Evolutionary conservation across 2,888 invertebrate species (phyloP).

Genomic region (Andrena bucephala): DNA sequence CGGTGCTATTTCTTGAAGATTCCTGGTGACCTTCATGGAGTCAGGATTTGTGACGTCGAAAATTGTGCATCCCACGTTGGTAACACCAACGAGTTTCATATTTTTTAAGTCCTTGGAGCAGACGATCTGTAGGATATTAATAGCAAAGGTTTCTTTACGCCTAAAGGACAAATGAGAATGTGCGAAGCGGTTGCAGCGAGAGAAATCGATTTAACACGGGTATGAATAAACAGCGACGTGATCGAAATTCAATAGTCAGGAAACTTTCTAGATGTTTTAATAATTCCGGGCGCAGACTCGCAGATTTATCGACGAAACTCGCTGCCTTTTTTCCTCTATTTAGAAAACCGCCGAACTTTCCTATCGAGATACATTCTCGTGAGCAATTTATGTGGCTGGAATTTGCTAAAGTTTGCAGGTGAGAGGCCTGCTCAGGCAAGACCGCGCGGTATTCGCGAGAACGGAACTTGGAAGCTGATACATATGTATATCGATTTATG

Average conservation of each 20-base stretch:
- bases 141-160: background rate
- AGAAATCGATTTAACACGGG: conserved; percentile 7
- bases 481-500: conserved; percentile 48
- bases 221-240: conserved; percentile 5
- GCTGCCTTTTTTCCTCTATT: conserved; percentile 39
- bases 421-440: conserved; percentile 30
- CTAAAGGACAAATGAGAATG: background rate
- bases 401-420: conserved; percentile 56
- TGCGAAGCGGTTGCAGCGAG: background rate
- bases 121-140: background rate
- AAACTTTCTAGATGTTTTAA: conserved; percentile 34
- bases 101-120: background rate
- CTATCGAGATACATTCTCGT: conserved; percentile 36
- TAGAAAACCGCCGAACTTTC: conserved; percentile 46
- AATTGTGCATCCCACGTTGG: too few relatives aligned
- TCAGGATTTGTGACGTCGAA: too few relatives aligned
- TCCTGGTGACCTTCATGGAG: too few relatives aligned
- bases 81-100: too few relatives aligned
- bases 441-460: conserved; percentile 32
- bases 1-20: too few relatives aligned
- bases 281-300: conserved; percentile 30
- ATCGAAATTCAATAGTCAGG: conserved; percentile 25
- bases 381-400: conserved; percentile 57
- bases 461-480: conserved; percentile 32
- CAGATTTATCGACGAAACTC: conserved; percentile 54